Evolutionary conservation across 1,140 invertebrate species (phyloP), one percentile per base, ranked within the genome.

Genomic region (Reticulitermes speratus): DNA sequence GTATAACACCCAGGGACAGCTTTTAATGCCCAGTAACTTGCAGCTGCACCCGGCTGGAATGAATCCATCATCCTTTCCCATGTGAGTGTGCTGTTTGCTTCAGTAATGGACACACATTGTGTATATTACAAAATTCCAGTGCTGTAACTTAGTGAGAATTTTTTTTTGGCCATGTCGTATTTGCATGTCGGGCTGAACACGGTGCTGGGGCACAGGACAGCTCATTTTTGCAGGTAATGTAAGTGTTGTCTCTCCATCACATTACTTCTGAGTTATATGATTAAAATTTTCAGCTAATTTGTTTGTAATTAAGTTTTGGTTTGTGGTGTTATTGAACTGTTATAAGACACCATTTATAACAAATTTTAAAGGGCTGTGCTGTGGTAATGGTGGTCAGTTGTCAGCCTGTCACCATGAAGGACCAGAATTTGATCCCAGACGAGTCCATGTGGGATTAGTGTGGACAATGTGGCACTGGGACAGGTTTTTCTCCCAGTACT

Each of bases 11-110:
- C 96, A 96, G 89, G 95, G 95, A 9, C 94, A 95, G 69, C 90
- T 96, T 32, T 90, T 97, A 16, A 96, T 97, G 94, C 95, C 96
- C 2, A 94, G 96, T 3, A 96, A 96, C 89, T 93, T 97, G 59
- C 92, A 95, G 2, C 91, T 96, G 38, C 95, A 96, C 90, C 94
- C 95, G 23, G 91, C 92, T 55, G 94, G 95, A 30, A 93, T 97
- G 87, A 96, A 96, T 89, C 95, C 96, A 69, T 95, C 96, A 75
- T 95, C 95, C 82, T 95, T 96, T n/a, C n/a, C 88, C 95, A 96
- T 92, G 95, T 96, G 90, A 86, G 85, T 87, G 32, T 86, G 23
- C 23, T 81, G 75, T 86, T 86, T 9, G 1, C 65, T n/a, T 83
- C 14, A 83, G 16, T 81, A 81, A 3, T 38, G n/a, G 25, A 75